Evolutionary conservation across 2,888 invertebrate species (phyloP).

Genomic region (Hirtodrosophila duncani): DNA sequence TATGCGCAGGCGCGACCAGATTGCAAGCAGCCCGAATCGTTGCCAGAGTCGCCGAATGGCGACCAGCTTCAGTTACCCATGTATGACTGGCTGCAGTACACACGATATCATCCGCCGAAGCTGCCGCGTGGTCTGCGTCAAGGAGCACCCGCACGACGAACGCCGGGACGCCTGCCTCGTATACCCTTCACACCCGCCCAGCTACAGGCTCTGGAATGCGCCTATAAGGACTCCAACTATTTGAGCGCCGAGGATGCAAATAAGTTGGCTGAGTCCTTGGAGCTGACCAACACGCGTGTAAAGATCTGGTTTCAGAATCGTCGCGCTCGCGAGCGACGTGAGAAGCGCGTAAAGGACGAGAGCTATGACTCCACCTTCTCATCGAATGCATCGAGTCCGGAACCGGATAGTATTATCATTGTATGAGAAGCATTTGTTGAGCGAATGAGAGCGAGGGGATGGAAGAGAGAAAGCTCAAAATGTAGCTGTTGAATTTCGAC

Average conservation of each 20-base stretch:
- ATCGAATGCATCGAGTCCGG: slow-evolving; percentile 76
- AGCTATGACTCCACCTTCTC: slow-evolving; percentile 75
- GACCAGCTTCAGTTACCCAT: slow-evolving; percentile 62
- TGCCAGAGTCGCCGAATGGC: slow-evolving; percentile 2
- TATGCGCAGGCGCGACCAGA: slow-evolving; percentile 35
- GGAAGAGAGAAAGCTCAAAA: background rate
- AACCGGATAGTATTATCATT: slow-evolving; percentile 59
- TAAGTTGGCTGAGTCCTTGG: slow-evolving; percentile 81
- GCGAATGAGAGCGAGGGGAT: background rate
- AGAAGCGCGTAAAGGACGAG: slow-evolving; percentile 79
- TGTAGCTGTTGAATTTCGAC: slow-evolving; percentile 19
- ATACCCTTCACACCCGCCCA: slow-evolving; percentile 86
- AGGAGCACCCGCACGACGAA: slow-evolving; percentile 79
- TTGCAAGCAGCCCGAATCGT: slow-evolving; percentile 17
- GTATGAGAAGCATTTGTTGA: slow-evolving; percentile 21
- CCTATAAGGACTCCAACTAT: slow-evolving; percentile 83
- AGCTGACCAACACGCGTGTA: slow-evolving; percentile 84
- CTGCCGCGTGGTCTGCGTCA: slow-evolving; percentile 80
- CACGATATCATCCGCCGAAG: slow-evolving; percentile 85
- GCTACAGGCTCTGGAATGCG: slow-evolving; percentile 82
- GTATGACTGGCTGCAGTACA: slow-evolving; percentile 84
- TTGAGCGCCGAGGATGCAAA: slow-evolving; percentile 83
- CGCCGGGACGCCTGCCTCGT: slow-evolving; percentile 82
- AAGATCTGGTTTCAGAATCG: slow-evolving; percentile 90
- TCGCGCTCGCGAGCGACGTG: slow-evolving; percentile 86